Base-by-base conservation (phyloP, 2,888 invertebrate species). In the Lasioglossum zephyrum region DNA sequence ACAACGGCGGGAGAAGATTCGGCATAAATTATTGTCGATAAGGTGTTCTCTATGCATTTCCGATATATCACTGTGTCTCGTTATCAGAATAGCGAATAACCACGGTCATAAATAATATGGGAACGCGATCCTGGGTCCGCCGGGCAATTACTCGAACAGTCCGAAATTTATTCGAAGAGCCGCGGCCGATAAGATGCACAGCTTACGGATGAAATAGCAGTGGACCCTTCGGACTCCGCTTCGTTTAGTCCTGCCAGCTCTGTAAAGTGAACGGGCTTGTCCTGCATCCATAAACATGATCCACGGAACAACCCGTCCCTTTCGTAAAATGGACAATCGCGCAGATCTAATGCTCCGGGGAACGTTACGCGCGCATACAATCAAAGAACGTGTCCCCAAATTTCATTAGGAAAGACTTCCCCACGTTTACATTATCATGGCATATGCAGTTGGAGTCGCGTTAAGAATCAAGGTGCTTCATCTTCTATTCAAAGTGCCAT, bases 101-200 rank as follows among this genome's bases (percentile, higher is more conserved):
- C 60, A 77, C 47, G 31, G 57, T 39, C 77, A 77, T 84, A 84
- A 84, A 78, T 84, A 84, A 84, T 84, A 70, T 44, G 49, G 13
- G 49, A 63, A 36, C 41, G 44, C 39, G 41, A 70, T 84, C 74
- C 84, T 13, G 49, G 22, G 74, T 49, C 66, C 44, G 53, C 18
- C 76, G 49, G 44, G 49, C 76, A 86, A 86, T 86, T 86, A 86
- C 86, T 74, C 86, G 73, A 82, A 77, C 66, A 69, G 49, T 57
- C 66, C 44, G 79, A 57, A 82, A 87, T 86, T 87, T 87, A 87
- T 87, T 87, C 87, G 79, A n/a, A 49, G 87, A 82, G 77, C 86
- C 8, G 22, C 77, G 79, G 75, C 77, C 81, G 87, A 81, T 86
- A 87, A 87, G 87, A 86, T 78, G 86, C 74, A 66, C 77, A 82